Base-by-base conservation (phyloP, 2,113 vertebrate genomes). In the Microcebus ravelobensis region DNA sequence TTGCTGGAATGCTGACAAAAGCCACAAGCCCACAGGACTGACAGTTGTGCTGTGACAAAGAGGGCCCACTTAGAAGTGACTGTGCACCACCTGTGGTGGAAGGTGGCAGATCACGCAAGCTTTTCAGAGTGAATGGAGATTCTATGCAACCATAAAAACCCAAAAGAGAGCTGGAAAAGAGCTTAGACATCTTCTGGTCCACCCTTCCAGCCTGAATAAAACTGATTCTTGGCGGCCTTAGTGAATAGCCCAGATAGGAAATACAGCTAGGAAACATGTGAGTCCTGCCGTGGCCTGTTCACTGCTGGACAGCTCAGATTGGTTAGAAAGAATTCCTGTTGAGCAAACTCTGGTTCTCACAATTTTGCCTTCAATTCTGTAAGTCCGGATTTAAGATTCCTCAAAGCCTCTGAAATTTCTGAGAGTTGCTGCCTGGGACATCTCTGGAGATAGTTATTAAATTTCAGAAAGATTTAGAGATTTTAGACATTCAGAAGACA, bases 231-330 rank as follows among this genome's bases (percentile, higher is more conserved):
- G 65, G 86, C 61, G 68, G 39, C 55, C 14, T 18, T 14, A 42
- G 27, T 34, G 74, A 67, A 8, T 2, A 5, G 52, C 13, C 6
- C 48, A 29, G 42, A 67, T 20, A 67, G 21, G 67, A 86, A 50
- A 11, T 1, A 3, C 27, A 7, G 4, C 29, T 21, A 39, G n/a
- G n/a, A 12, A 31, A 9, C 2, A 34, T 20, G 2, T 9, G 0
- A 5, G 27, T 9, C 45, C 48, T 2, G 0, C 5, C 0, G 0
- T 0, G 5, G 63, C 23, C 34, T 14, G 2, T 5, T 39, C 29
- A 4, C 7, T 2, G 39, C 5, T 1, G 2, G 36, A 23, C 36
- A 52, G 61, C 87, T 48, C 21, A 10, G 67, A 14, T 36, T 59
- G 15, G 20, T 71, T 15, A 61, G 45, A 13, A 79, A 87, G 23